A percentile compares a stretch with the other conserved stretches of the same genome.
Evolutionary conservation across 2,797 vertebrate genomes (phyloP).

Genomic region (Galago senegalensis): DNA sequence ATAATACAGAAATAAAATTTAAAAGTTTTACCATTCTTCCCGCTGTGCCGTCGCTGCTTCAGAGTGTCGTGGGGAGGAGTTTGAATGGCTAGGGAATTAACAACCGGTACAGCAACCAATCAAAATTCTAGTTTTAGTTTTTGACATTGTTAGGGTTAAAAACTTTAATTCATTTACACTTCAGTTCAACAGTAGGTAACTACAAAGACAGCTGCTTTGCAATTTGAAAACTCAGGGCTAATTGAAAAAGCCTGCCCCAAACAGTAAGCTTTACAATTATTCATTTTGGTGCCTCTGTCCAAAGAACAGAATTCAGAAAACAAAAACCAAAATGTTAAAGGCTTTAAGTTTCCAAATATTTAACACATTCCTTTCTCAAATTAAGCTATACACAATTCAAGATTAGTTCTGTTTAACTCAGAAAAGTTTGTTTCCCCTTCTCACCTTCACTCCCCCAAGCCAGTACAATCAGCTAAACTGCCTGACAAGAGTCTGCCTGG

Average conservation of each 20-base stretch:
- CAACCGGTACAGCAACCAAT: conserved; percentile 88
- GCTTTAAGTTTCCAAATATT: conserved; percentile 66
- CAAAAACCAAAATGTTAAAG: conserved; percentile 54
- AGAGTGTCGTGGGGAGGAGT: conserved; percentile 87
- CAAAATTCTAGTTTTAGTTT: conserved; percentile 87
- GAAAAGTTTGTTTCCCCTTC: conserved; percentile 62
- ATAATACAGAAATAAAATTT: conserved; percentile 79
- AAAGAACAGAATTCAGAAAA: conserved; percentile 79
- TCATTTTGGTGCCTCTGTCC: conserved; percentile 82
- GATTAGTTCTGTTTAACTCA: conserved; percentile 39
- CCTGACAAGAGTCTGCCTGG: conserved; percentile 47
- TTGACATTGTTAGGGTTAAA: conserved; percentile 86
- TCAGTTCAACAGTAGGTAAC: conserved; percentile 81
- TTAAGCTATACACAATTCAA: conserved; percentile 24
- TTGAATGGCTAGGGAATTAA: conserved; percentile 88
- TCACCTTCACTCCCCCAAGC: conserved; percentile 69
- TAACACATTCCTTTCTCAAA: conserved; percentile 65
- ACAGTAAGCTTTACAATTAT: conserved; percentile 70
- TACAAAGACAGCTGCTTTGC: conserved; percentile 77
- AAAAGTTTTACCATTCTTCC: conserved; percentile 88
- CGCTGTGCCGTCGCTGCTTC: conserved; percentile 87
- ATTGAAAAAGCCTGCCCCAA: conserved; percentile 70
- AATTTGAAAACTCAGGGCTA: conserved; percentile 68
- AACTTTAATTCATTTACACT: conserved; percentile 85
- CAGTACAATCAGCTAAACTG: conserved; percentile 64